phyloP scores from a whole-genome alignment of 2,888 invertebrate species.

The Oscheius onirici region DNA sequence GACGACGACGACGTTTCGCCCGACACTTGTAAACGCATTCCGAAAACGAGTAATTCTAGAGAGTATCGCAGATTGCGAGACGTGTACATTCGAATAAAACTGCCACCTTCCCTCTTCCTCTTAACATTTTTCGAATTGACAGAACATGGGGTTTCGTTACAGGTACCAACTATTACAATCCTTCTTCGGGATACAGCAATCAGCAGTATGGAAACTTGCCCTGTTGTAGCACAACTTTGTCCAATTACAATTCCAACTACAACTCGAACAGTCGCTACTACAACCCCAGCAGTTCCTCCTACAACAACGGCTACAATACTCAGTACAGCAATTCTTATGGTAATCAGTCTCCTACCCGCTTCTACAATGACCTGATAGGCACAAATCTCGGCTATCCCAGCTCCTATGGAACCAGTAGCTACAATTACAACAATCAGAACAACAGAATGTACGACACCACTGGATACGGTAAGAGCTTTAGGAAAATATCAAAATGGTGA shows the following conservation, averaged over 20 bases:
- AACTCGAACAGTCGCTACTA: conserved; percentile 22
- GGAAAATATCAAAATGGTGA: neutral
- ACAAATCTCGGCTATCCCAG: conserved; percentile 17
- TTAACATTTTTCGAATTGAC: neutral
- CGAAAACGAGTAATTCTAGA: neutral
- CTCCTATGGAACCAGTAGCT: neutral
- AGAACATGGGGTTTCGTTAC: neutral
- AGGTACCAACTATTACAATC: conserved; percentile 20
- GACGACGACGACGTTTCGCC: conserved; percentile 23
- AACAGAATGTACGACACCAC: conserved; percentile 2
- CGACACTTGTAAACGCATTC: conserved; percentile 6
- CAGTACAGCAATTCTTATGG: conserved; percentile 30
- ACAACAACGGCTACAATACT: conserved; percentile 18
- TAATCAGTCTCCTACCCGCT: conserved; percentile 4
- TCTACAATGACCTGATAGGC: conserved; percentile 11
- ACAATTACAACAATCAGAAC: conserved; percentile 2
- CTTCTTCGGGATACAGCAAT: conserved; percentile 21
- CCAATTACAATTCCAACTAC: conserved; percentile 1
- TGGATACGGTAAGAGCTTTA: conserved; percentile 5
- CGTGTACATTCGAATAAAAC: conserved; percentile 29
- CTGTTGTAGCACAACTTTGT: neutral
- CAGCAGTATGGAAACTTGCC: conserved; percentile 9
- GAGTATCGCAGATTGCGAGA: conserved; percentile 30
- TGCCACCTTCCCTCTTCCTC: conserved; percentile 13
- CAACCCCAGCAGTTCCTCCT: conserved; percentile 26